These are phyloP conservation scores for Sarcophaga variegata DNA, from an alignment of 2,888 invertebrate species.

Conservation along the genomic window DNA sequence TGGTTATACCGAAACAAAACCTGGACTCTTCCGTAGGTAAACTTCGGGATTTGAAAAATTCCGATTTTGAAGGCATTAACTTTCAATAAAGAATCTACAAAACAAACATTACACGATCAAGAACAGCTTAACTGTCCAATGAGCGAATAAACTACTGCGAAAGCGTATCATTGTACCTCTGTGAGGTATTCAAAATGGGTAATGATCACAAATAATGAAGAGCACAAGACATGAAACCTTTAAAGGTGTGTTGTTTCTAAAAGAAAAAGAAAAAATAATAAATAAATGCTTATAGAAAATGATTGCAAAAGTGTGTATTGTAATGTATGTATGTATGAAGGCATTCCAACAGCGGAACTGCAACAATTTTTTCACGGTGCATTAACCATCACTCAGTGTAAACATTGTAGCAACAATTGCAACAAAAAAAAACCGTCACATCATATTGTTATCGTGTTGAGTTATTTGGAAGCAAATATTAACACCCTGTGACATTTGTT, in stretches of 20 bases:
- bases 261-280: no score
- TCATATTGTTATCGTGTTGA: slow-evolving; percentile 56
- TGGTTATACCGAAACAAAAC: no score
- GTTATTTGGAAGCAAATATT: slow-evolving; percentile 79
- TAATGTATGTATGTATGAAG: slow-evolving; percentile 3
- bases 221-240: slow-evolving; percentile 28
- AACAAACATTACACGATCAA: no score
- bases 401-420: slow-evolving; percentile 55
- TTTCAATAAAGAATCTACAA: no score
- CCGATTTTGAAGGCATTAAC: no score
- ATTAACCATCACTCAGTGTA: slow-evolving; percentile 31
- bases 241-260: no score
- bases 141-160: background rate
- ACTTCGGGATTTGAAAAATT: no score
- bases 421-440: slow-evolving; percentile 58
- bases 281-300: no score
- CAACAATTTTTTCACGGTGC: slow-evolving; percentile 60
- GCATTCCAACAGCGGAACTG: slow-evolving; percentile 64
- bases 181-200: slow-evolving; percentile 41
- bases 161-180: background rate
- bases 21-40: no score
- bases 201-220: slow-evolving; percentile 60
- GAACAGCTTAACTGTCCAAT: background rate
- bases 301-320: background rate
- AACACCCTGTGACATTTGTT: slow-evolving; percentile 77